Conservation (phyloP, 1,140 invertebrate species). For the Triops cancriformis region DNA sequence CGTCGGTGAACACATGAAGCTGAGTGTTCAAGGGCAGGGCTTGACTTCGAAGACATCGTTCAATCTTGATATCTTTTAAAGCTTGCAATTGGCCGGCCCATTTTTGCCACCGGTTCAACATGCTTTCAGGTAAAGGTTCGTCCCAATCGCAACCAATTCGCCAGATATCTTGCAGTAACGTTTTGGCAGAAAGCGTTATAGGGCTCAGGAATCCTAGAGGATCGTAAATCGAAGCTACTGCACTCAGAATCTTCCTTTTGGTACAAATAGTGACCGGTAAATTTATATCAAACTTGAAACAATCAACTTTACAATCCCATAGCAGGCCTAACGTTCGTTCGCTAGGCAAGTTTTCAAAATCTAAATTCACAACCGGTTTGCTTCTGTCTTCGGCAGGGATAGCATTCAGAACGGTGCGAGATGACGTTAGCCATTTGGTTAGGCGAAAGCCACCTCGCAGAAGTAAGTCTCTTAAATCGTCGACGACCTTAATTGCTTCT, state of each 20-base stretch:
- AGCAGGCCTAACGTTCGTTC: neutral
- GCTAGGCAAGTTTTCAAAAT: constrained; percentile 5
- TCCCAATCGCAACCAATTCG: constrained; percentile 32
- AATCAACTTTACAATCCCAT: neutral
- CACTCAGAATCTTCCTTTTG: constrained; percentile 27
- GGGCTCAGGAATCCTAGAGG: constrained; percentile 35
- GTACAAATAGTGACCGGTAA: constrained; percentile 21
- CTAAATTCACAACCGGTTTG: neutral
- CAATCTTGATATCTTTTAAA: constrained; percentile 20
- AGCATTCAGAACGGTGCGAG: neutral
- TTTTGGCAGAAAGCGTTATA: constrained; percentile 38
- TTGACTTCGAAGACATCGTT: constrained; percentile 25
- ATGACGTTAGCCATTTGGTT: no score
- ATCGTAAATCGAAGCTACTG: constrained; percentile 32
- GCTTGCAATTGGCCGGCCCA: constrained; percentile 26
- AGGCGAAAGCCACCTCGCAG: neutral
- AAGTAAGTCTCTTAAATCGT: neutral
- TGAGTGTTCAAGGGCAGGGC: constrained; percentile 18
- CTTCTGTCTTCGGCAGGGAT: neutral
- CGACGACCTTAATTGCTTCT: neutral
- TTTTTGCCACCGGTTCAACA: constrained; percentile 28
- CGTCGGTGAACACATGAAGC: constrained; percentile 29
- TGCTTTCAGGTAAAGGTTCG: constrained; percentile 26
- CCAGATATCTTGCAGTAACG: constrained; percentile 42
- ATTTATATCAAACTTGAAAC: neutral